Evolutionary conservation across 2,113 vertebrate genomes (phyloP).

Genomic region (Petroica traversi): DNA sequence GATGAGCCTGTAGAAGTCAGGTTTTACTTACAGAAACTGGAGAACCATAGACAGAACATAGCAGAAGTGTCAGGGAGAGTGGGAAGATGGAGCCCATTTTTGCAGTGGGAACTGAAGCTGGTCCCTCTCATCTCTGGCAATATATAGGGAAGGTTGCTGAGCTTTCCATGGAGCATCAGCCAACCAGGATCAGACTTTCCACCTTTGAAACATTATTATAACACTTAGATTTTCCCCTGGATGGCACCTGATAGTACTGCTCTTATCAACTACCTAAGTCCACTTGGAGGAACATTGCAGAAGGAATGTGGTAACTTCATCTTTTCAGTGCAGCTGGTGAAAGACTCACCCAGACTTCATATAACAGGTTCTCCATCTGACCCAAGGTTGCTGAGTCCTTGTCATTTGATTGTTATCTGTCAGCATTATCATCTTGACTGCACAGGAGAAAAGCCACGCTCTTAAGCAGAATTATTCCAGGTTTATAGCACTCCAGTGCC

Average conservation of each 20-base stretch:
- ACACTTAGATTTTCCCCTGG: neutral
- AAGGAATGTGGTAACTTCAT: neutral
- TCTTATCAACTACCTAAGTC: neutral
- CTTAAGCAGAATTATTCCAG: neutral
- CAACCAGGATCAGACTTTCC: neutral
- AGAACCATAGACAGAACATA: neutral
- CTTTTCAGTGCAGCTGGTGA: neutral
- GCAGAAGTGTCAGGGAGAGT: neutral
- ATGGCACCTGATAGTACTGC: neutral
- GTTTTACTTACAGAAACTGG: conserved; percentile 36
- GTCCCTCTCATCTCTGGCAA: neutral
- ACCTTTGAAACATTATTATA: neutral
- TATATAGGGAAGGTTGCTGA: conserved; percentile 20
- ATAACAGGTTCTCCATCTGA: neutral
- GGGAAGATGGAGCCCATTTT: conserved; percentile 26
- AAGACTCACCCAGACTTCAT: neutral
- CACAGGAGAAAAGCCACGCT: neutral
- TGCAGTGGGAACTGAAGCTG: neutral
- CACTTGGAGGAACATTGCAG: neutral
- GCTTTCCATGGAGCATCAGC: neutral
- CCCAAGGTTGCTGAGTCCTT: neutral
- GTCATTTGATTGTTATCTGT: neutral
- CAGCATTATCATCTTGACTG: neutral
- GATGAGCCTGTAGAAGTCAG: neutral
- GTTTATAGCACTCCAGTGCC: neutral